Percentiles rank a stretch among this genome's conserved stretches.
Evolutionary conservation across 2,113 vertebrate genomes (phyloP).

Genomic region (Sphyrna mokarran): DNA sequence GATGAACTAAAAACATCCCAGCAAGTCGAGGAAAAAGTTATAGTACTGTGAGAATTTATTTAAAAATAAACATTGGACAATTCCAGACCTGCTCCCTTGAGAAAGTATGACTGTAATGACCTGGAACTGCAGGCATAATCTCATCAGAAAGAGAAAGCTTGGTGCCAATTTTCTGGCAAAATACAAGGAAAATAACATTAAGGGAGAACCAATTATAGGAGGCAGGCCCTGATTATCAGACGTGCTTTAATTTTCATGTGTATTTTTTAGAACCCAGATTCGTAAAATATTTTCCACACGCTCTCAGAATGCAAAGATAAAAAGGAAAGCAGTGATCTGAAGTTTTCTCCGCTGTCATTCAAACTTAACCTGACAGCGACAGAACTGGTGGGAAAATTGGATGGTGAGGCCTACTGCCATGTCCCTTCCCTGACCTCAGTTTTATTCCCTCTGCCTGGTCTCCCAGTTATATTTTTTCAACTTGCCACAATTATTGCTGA

Average conservation of each 20-base stretch:
- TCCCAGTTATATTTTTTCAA: background rate
- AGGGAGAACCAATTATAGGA: background rate
- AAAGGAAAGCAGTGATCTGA: background rate
- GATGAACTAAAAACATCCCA: conserved; percentile 74
- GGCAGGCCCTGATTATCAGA: background rate
- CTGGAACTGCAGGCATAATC: conserved; percentile 58
- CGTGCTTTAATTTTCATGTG: conserved; percentile 6
- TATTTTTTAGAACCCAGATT: background rate
- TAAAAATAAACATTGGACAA: conserved; percentile 82
- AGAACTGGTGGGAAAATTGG: background rate
- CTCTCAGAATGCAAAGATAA: background rate
- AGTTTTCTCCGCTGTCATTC: background rate
- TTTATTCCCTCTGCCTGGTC: background rate
- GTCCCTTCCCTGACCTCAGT: background rate
- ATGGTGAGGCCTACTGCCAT: background rate
- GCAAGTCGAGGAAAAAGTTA: conserved; percentile 66
- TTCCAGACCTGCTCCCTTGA: conserved; percentile 63
- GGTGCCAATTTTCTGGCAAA: conserved; percentile 23
- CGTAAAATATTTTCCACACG: background rate
- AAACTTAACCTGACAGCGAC: background rate
- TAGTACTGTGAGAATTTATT: conserved; percentile 70
- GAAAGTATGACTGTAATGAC: conserved; percentile 59
- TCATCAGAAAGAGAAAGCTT: conserved; percentile 51
- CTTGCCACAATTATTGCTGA: background rate
- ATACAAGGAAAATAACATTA: background rate